Evolutionary conservation across 2,113 vertebrate genomes (phyloP), one percentile per base, ranked within the genome.

Genomic region (Excalfactoria chinensis): DNA sequence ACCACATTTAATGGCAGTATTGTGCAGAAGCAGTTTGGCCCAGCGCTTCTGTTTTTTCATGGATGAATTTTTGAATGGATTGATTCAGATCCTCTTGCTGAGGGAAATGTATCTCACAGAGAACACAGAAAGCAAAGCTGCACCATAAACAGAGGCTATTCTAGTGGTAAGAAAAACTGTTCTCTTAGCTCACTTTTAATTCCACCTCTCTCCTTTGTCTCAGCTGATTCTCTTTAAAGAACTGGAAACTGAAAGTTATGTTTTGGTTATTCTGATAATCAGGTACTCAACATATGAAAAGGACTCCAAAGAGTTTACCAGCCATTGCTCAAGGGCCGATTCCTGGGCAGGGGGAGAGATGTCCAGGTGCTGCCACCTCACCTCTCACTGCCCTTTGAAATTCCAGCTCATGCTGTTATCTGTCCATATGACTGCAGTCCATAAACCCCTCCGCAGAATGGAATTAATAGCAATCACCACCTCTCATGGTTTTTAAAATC

Each of bases 371-470:
- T 85, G 60, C 41, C 60, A 64, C 69, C 68, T 94, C 78, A 80
- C 64, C 68, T 93, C 86, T 80, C 72, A 35, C 46, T 89, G 68
- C n/a, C 71, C 71, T 94, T 92, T 93, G 84, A 88, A 91, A 83
- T 95, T 91, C 82, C 87, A 83, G 23, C 32, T 35, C 15, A 13
- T 2, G 15, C 20, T 66, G 60, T 87, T 91, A 88, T 85, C 78
- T 85, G 64, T 9, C 3, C 18, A 34, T 60, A 15, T 75, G 32
- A 55, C 74, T 82, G 49, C 55, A 91, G 86, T 26, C 41, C 16
- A 12, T 67, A 77, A 96, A 92, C 21, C 46, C 72, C 51, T 79
- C 53, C 76, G n/a, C 51, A 80, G 49, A 79, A 72, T 51, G 41
- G 56, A 66, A 83, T 89, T 89, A 85, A 30, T 51, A 88, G 76